These are phyloP conservation scores for Luehdorfia chinensis DNA, from an alignment of 1,140 invertebrate species.

Conservation along the genomic window DNA sequence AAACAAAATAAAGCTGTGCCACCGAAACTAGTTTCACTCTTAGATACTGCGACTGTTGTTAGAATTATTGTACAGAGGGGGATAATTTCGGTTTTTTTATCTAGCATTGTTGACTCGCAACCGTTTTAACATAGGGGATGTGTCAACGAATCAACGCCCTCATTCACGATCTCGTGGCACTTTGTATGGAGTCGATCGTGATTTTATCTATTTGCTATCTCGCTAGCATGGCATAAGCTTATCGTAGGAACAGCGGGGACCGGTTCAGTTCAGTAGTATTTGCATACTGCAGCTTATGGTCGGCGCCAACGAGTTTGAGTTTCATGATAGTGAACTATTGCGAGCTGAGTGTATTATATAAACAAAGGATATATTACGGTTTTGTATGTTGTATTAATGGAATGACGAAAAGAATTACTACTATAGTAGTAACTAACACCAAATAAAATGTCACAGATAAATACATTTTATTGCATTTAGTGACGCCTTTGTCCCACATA, in stretches of 20 bases:
- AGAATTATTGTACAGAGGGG: background rate
- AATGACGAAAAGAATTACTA: too few relatives aligned
- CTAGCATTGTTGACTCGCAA: conserved; percentile 11
- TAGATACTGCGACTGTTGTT: background rate
- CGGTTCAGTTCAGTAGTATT: conserved; percentile 50
- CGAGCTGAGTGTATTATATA: background rate
- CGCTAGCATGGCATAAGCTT: conserved; percentile 32
- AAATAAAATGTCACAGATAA: too few relatives aligned
- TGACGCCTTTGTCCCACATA: too few relatives aligned
- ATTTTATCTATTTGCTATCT: conserved; percentile 27
- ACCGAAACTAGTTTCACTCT: conserved; percentile 1
- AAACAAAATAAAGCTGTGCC: conserved; percentile 1
- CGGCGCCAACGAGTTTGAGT: conserved; percentile 23
- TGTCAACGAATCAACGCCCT: conserved; percentile 12
- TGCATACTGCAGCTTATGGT: conserved; percentile 40
- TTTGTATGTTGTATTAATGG: too few relatives aligned
- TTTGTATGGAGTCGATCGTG: conserved; percentile 2
- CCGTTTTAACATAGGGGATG: conserved; percentile 7
- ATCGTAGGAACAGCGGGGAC: conserved; percentile 36
- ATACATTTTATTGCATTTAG: too few relatives aligned
- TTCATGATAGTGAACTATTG: conserved; percentile 3
- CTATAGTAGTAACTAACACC: too few relatives aligned
- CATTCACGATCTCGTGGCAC: background rate
- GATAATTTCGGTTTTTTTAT: conserved; percentile 8
- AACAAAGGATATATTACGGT: background rate